These are phyloP conservation scores for Semaprochilodus insignis DNA, from an alignment of 2,797 vertebrate genomes.

Conservation along the genomic window DNA sequence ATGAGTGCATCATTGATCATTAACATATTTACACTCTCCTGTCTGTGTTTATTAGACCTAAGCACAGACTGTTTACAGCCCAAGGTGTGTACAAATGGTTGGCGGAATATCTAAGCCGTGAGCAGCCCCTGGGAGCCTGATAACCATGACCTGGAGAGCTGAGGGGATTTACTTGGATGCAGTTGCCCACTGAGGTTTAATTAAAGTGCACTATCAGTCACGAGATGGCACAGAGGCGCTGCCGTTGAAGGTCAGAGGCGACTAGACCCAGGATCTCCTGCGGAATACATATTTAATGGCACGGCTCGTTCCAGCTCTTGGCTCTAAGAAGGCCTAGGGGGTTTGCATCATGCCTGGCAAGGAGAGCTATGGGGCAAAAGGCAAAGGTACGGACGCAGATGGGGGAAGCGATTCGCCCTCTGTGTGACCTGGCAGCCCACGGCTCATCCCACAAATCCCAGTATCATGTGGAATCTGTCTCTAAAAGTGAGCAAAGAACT, in stretches of 20 bases:
- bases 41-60: neutral
- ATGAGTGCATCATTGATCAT: too few relatives aligned
- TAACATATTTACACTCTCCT: neutral
- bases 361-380: conserved; percentile 1
- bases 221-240: conserved; percentile 57
- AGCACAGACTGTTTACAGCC: neutral
- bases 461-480: neutral
- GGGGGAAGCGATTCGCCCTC: neutral
- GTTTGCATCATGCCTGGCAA: neutral
- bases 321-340: conserved; percentile 57
- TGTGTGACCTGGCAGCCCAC: neutral
- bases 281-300: conserved; percentile 74
- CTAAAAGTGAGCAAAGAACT: neutral
- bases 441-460: neutral
- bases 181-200: conserved; percentile 75
- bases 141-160: conserved; percentile 69
- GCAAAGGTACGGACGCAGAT: neutral
- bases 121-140: conserved; percentile 67
- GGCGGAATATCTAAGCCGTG: neutral
- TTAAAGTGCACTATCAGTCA: conserved; percentile 69
- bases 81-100: neutral
- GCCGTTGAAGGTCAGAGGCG: conserved; percentile 72
- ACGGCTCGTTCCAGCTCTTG: conserved; percentile 48
- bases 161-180: conserved; percentile 73
- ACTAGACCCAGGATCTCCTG: conserved; percentile 62